Percentiles rank a stretch among this genome's conserved stretches.
Evolutionary conservation across 2,113 vertebrate genomes (phyloP).

Genomic region (Copsychus sechellarum): DNA sequence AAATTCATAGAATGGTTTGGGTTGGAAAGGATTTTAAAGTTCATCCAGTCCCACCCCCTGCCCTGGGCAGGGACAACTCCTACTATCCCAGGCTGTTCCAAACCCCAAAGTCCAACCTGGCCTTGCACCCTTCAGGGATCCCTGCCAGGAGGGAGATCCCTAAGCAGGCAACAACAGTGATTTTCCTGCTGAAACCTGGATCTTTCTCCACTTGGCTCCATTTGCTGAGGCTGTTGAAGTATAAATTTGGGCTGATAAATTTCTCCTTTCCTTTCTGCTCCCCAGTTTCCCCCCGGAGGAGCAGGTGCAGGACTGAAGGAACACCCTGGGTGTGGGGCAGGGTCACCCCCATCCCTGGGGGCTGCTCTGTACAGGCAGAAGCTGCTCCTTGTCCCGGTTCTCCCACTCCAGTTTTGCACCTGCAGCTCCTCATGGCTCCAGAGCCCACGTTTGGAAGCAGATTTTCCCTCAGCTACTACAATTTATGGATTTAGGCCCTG

Average conservation of each 20-base stretch:
- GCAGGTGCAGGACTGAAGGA: rapidly evolving
- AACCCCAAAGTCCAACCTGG: not conserved
- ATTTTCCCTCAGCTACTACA: not conserved
- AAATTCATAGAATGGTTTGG: not conserved
- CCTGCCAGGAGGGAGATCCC: not conserved
- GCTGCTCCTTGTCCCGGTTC: not conserved
- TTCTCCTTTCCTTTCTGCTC: not conserved
- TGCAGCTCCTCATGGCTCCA: not conserved
- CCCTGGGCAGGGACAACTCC: not conserved
- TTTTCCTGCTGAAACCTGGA: not conserved
- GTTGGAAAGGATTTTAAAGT: not conserved
- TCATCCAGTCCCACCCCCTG: rapidly evolving
- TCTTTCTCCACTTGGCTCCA: not conserved
- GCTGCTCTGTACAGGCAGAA: not conserved
- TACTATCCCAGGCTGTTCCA: not conserved
- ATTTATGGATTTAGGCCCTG: not conserved
- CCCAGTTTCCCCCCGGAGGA: not conserved
- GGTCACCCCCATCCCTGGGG: not conserved
- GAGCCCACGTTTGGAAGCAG: not conserved
- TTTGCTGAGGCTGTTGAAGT: not conserved
- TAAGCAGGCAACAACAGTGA: not conserved
- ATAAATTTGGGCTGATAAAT: not conserved
- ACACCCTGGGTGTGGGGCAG: not conserved
- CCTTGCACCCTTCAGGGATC: not conserved
- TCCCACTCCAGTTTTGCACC: not conserved